These are phyloP conservation scores for Molorchus minor DNA, from an alignment of 2,888 invertebrate species.

Conservation along the genomic window DNA sequence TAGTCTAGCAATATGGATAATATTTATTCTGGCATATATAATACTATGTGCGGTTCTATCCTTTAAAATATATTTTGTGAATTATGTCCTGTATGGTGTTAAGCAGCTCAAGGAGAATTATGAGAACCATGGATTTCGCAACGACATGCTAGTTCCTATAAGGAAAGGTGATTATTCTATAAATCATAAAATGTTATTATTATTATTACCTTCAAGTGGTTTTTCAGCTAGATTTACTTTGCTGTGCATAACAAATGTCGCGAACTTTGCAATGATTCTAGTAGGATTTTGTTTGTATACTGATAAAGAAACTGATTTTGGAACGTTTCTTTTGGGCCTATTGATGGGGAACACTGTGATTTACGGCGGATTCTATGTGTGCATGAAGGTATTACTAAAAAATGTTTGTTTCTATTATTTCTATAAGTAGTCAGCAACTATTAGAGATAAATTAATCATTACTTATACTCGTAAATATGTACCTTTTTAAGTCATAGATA, in stretches of 20 bases:
- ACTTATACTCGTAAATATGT: no score
- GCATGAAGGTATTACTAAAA: slow-evolving; percentile 83
- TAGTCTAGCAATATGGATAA: slow-evolving; percentile 72
- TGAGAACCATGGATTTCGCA: slow-evolving; percentile 36
- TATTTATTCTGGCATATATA: slow-evolving; percentile 76
- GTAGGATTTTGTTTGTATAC: slow-evolving; percentile 69
- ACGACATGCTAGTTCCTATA: slow-evolving; percentile 45
- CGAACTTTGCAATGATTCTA: slow-evolving; percentile 72
- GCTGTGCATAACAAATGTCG: slow-evolving; percentile 68
- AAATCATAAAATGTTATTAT: not conserved
- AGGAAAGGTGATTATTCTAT: slow-evolving; percentile 48
- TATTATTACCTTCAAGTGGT: slow-evolving; percentile 16
- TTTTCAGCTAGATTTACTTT: slow-evolving; percentile 64
- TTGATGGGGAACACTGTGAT: slow-evolving; percentile 84
- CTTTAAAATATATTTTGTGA: slow-evolving; percentile 59
- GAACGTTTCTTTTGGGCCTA: slow-evolving; percentile 79
- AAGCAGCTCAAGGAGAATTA: slow-evolving; percentile 70
- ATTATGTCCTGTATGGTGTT: slow-evolving; percentile 65
- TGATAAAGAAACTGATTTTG: slow-evolving; percentile 74
- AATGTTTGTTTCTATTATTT: no score
- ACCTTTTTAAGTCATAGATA: no score
- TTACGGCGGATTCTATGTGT: slow-evolving; percentile 80
- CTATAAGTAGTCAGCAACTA: no score
- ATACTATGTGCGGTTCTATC: slow-evolving; percentile 64
- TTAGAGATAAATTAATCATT: no score